A percentile compares a stretch with the other conserved stretches of the same genome.
Evolutionary conservation across 2,797 vertebrate genomes (phyloP).

Genomic region (Urocyon cinereoargenteus): DNA sequence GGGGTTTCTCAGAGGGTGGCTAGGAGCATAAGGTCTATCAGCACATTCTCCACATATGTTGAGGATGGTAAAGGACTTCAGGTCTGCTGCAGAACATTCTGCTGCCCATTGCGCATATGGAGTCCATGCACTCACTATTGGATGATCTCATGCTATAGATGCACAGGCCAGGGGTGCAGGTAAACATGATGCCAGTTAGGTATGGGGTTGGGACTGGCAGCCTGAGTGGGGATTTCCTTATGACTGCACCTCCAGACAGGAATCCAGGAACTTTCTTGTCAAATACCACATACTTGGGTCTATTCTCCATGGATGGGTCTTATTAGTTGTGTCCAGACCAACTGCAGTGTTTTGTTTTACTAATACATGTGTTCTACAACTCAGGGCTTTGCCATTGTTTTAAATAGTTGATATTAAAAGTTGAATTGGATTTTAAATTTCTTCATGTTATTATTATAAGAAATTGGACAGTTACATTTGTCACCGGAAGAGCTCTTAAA

Average conservation of each 20-base stretch:
- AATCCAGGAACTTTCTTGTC: not conserved
- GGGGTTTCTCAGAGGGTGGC: not conserved
- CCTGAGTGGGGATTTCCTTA: not conserved
- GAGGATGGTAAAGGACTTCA: not conserved
- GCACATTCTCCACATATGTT: too few relatives aligned
- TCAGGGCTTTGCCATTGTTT: constrained; percentile 25
- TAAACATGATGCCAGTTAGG: not conserved
- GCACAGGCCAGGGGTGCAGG: not conserved
- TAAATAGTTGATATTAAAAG: constrained; percentile 28
- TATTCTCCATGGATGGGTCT: not conserved
- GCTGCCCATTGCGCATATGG: not conserved
- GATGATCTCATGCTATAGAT: not conserved
- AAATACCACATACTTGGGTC: not conserved
- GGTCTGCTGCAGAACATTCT: not conserved
- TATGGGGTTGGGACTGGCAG: not conserved
- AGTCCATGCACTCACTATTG: not conserved
- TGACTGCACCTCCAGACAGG: not conserved
- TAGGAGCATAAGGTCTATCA: not conserved
- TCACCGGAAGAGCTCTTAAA: constrained; percentile 56
- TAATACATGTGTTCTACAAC: not conserved
- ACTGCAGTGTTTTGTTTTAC: not conserved
- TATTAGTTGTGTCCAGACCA: not conserved
- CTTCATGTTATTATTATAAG: constrained; percentile 59
- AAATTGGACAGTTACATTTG: constrained; percentile 40
- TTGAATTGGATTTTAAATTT: constrained; percentile 52